phyloP scores from a whole-genome alignment of 2,797 vertebrate genomes.

The Eutrigla gurnardus region DNA sequence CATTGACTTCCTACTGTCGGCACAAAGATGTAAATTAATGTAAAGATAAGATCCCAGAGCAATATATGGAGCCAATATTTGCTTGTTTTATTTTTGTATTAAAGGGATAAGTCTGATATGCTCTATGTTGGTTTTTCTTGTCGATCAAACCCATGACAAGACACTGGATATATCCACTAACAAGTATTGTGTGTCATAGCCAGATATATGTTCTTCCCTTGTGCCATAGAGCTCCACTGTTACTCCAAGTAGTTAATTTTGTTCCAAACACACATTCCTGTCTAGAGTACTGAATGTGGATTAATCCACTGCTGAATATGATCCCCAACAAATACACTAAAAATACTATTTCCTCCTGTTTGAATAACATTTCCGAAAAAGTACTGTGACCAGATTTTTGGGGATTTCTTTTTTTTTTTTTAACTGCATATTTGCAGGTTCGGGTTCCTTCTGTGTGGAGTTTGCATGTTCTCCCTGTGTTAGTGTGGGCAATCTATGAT shows the following conservation, averaged over 20 bases:
- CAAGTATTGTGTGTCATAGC: not conserved
- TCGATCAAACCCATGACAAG: not conserved
- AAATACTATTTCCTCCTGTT: not conserved
- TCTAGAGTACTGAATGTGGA: not conserved
- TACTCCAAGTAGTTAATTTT: not conserved
- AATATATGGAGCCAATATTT: constrained; percentile 5
- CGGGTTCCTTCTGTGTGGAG: no score
- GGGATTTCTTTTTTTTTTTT: no score
- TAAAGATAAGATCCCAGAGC: constrained; percentile 26
- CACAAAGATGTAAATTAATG: constrained; percentile 38
- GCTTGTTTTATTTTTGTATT: not conserved
- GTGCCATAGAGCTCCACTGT: not conserved
- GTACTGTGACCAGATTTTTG: not conserved
- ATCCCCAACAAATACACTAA: not conserved
- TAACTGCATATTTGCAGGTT: no score
- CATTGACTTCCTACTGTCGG: constrained; percentile 29
- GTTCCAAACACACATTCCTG: not conserved
- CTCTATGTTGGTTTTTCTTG: not conserved
- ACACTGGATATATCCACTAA: not conserved
- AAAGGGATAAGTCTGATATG: not conserved
- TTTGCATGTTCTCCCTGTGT: no score
- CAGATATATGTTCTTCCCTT: not conserved
- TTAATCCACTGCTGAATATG: not conserved
- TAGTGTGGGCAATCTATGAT: no score
- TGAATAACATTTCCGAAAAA: not conserved